These are phyloP conservation scores for Hypselothyrea guttata DNA, from an alignment of 2,888 invertebrate genomes.

Conservation along the genomic window DNA sequence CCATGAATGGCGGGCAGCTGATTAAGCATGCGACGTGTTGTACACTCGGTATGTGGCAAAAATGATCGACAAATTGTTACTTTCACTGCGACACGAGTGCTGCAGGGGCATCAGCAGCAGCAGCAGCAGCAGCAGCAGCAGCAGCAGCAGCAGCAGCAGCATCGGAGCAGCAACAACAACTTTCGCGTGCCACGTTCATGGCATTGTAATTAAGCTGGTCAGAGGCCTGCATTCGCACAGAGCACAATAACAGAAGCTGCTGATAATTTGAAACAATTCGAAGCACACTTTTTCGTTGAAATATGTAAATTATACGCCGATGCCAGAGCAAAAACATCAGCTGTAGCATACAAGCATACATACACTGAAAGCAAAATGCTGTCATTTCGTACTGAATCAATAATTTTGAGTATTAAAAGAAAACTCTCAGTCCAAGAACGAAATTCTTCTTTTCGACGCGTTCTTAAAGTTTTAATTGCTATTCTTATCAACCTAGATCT, in stretches of 20 bases:
- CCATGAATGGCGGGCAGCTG: constrained; percentile 15
- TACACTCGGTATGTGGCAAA: constrained; percentile 11
- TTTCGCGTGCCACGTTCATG: constrained; percentile 54
- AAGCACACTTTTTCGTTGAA: constrained; percentile 50
- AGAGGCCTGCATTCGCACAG: constrained; percentile 13
- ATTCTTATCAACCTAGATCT: too few relatives aligned
- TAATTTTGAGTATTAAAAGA: too few relatives aligned
- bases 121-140: constrained; percentile 9
- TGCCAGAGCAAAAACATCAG: constrained; percentile 11
- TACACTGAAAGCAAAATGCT: too few relatives aligned
- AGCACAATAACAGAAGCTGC: constrained; percentile 29
- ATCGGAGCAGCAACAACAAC: constrained; percentile 42
- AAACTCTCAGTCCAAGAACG: too few relatives aligned
- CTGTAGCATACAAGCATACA: too few relatives aligned
- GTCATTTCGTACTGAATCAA: too few relatives aligned
- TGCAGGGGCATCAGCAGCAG: constrained; percentile 36
- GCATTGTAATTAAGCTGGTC: constrained; percentile 65
- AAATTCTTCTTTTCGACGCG: too few relatives aligned
- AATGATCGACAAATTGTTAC: constrained; percentile 60
- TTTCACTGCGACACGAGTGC: constrained; percentile 68
- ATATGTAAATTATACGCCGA: constrained; percentile 58
- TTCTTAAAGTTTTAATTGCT: too few relatives aligned
- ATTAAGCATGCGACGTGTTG: constrained; percentile 39
- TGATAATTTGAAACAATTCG: constrained; percentile 51
- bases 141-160: too few relatives aligned